Base-by-base conservation (phyloP, 2,113 vertebrate species). In the Oophaga pumilio region DNA sequence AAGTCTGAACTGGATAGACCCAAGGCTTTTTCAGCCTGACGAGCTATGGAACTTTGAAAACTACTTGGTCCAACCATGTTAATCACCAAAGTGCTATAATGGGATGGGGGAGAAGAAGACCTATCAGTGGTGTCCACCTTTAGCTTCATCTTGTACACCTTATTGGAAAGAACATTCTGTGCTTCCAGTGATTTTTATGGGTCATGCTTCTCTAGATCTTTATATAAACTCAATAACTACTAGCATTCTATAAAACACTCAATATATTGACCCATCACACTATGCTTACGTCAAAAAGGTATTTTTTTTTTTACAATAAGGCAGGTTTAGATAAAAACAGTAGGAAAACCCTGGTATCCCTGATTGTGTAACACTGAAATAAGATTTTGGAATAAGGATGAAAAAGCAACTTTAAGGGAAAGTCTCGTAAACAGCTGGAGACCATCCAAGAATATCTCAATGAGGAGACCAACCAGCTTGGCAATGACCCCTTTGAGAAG, bases 291-390 rank as follows among this genome's bases (percentile, higher is more conserved):
- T 74, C 43, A 3, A 26, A 33, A 86, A 76, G 74, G 22, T 73
- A 18, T 14, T 68, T 66, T 49, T 64, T 66, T 82, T 33, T 73
- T 59, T 82, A 87, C 64, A 66, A 77, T 84, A 88, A 88, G 87
- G 87, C 80, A 88, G 71, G 43, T 68, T 18, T 88, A 83, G 68
- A 64, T 2, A 84, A 77, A 43, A 77, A 68, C 57, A 88, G 81
- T 68, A 84, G 24, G 50, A 59, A 79, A 50, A 87, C 77, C 66
- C 57, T 84, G 87, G 74, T 69, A 88, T 88, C 87, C 80, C 87
- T 77, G 87, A 88, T 88, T 88, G 73, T 68, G 80, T 88, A 88
- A 88, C 87, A 88, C 80, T 88, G 87, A 83, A 83, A 77, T 91
- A 60, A 53, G 71, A 53, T 69, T 59, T 87, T 71, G 60, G 78